A percentile compares a stretch with the other conserved stretches of the same genome.
Conservation (phyloP, 2,797 vertebrate species). For the Astyanax mexicanus region DNA sequence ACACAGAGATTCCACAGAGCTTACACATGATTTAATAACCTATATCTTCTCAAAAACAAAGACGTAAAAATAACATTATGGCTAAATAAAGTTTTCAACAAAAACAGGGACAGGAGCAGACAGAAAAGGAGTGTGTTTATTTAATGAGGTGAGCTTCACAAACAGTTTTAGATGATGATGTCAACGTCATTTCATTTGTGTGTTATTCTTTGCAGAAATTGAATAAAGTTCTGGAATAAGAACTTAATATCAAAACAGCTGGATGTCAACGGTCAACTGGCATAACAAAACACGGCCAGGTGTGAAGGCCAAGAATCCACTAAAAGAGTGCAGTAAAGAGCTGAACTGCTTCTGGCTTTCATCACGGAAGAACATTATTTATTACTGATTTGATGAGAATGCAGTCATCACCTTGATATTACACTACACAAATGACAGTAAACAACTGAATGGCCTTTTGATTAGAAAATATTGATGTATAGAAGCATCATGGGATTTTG, state of each 20-base stretch:
- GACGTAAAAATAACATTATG: background rate
- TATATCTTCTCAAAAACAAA: background rate
- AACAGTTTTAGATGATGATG: background rate
- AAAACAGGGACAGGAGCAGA: background rate
- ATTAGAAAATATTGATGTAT: too few relatives aligned
- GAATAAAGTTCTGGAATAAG: background rate
- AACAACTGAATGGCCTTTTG: too few relatives aligned
- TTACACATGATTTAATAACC: background rate
- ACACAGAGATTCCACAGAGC: conserved; percentile 6
- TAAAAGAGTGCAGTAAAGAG: background rate
- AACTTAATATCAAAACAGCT: background rate
- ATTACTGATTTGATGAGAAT: background rate
- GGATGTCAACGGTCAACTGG: too few relatives aligned
- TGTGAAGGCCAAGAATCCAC: background rate
- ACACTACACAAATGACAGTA: background rate
- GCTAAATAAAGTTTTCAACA: background rate
- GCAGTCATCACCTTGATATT: background rate
- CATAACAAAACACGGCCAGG: background rate
- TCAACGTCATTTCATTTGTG: background rate
- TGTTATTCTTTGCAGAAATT: background rate
- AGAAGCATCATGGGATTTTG: too few relatives aligned
- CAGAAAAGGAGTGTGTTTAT: background rate
- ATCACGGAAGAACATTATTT: background rate
- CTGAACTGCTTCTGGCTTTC: background rate
- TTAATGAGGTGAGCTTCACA: background rate